These are phyloP conservation scores for Nasonia longicornis DNA, from an alignment of 1,140 invertebrate species.

Conservation along the genomic window DNA sequence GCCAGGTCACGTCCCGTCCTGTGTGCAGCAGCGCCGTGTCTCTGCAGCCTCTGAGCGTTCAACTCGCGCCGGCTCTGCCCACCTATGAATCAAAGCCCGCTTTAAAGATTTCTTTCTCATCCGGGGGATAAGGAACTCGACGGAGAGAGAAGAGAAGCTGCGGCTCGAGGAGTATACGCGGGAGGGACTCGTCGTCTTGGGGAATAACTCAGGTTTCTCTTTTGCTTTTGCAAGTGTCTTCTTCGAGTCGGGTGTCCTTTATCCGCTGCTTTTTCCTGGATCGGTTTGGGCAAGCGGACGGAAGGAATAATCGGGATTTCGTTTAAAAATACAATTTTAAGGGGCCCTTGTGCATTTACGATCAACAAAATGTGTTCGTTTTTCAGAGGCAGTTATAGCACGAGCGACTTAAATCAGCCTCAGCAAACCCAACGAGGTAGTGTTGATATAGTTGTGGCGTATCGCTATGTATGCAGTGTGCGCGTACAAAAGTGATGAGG, in stretches of 20 bases:
- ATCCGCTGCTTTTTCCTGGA: background rate
- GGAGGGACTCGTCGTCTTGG: background rate
- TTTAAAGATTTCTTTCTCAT: constrained; percentile 62
- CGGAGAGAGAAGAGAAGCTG: constrained; percentile 13
- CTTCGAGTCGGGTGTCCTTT: background rate
- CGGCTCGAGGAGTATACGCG: background rate
- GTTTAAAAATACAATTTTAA: no score
- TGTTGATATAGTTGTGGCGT: no score
- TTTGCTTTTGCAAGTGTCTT: background rate
- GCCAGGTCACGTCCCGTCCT: constrained; percentile 63
- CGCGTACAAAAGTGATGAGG: no score
- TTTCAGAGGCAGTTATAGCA: no score
- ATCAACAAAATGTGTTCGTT: no score
- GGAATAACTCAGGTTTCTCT: constrained; percentile 19
- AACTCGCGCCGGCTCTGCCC: constrained; percentile 42
- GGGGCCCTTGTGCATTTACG: no score
- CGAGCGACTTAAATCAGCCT: no score
- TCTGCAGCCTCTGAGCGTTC: background rate
- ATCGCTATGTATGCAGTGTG: no score
- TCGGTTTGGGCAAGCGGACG: no score
- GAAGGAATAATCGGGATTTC: no score
- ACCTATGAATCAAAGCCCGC: constrained; percentile 64
- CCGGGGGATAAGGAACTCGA: constrained; percentile 52
- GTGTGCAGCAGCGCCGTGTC: constrained; percentile 38
- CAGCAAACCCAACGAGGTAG: no score